A percentile compares a stretch with the other conserved stretches of the same genome.
phyloP scores from a whole-genome alignment of 2,113 vertebrate species.

The Notiomystis cincta region DNA sequence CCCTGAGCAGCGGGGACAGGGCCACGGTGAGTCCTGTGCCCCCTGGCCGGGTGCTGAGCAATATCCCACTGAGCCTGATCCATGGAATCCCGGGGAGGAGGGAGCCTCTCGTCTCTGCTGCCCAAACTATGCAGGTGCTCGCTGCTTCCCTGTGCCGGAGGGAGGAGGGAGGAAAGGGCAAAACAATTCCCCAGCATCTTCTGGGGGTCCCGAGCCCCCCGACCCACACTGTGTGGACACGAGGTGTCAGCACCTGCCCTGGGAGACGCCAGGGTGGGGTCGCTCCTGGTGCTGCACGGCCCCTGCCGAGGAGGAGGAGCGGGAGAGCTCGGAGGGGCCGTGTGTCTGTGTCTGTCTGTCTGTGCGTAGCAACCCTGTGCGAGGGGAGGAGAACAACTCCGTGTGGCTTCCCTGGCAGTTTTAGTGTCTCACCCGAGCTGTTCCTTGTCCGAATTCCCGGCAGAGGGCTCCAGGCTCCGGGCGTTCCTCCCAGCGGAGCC shows the following conservation, averaged over 20 bases:
- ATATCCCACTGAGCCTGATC: background rate
- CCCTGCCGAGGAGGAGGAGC: background rate
- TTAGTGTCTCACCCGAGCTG: background rate
- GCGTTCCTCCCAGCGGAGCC: background rate
- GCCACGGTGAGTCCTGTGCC: background rate
- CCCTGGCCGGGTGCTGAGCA: background rate
- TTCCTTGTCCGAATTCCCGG: background rate
- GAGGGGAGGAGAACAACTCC: background rate
- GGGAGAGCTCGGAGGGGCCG: background rate
- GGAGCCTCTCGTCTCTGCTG: background rate
- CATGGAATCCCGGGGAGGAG: background rate
- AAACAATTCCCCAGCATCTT: background rate
- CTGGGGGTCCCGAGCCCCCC: background rate
- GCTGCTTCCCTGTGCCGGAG: background rate
- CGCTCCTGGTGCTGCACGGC: constrained; percentile 52
- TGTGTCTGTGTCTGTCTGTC: constrained; percentile 42
- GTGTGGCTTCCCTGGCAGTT: background rate
- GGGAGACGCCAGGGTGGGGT: background rate
- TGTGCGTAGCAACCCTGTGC: background rate
- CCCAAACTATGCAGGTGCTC: constrained; percentile 50
- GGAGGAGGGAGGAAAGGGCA: background rate
- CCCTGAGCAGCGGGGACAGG: background rate
- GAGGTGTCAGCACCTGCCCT: constrained; percentile 41
- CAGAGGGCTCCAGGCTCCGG: background rate
- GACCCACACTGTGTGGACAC: constrained; percentile 60